phyloP scores from a whole-genome alignment of 2,888 invertebrate species.

The Apamea sordens region DNA sequence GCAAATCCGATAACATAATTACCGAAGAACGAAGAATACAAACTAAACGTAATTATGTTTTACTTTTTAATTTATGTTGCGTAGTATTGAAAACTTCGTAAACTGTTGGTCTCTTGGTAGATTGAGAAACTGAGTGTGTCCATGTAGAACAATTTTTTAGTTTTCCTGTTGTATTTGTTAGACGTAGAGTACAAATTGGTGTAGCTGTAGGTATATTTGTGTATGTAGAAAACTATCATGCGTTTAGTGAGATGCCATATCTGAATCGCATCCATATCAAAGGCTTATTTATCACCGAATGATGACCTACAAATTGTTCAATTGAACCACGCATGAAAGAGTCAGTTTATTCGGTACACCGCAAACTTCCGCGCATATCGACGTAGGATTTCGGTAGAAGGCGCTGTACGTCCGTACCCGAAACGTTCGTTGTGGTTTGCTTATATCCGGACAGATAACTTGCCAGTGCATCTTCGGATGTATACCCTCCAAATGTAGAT shows the following conservation, averaged over 20 bases:
- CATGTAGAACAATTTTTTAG: not conserved
- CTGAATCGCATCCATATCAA: not conserved
- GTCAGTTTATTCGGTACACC: not conserved
- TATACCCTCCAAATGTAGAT: not conserved
- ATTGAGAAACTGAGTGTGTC: not conserved
- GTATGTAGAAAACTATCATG: not conserved
- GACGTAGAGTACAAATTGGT: not conserved
- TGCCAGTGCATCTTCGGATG: not conserved
- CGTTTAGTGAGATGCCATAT: not conserved
- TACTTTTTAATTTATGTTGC: not conserved
- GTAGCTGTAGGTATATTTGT: not conserved
- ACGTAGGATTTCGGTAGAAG: not conserved
- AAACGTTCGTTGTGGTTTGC: not conserved
- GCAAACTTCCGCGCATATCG: not conserved
- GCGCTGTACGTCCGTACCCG: not conserved
- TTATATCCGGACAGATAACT: not conserved
- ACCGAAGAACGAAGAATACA: slow-evolving; percentile 35
- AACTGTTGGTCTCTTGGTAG: not conserved
- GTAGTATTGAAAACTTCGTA: not conserved
- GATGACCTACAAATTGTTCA: not conserved
- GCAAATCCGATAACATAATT: not conserved
- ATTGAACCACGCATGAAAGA: not conserved
- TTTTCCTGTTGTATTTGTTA: not conserved
- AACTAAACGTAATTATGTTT: slow-evolving; percentile 33
- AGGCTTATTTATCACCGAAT: not conserved